Percentiles rank a stretch among this genome's conserved stretches.
These are phyloP conservation scores for Neoascia interrupta DNA, from an alignment of 2,888 invertebrate genomes.

Conservation along the genomic window DNA sequence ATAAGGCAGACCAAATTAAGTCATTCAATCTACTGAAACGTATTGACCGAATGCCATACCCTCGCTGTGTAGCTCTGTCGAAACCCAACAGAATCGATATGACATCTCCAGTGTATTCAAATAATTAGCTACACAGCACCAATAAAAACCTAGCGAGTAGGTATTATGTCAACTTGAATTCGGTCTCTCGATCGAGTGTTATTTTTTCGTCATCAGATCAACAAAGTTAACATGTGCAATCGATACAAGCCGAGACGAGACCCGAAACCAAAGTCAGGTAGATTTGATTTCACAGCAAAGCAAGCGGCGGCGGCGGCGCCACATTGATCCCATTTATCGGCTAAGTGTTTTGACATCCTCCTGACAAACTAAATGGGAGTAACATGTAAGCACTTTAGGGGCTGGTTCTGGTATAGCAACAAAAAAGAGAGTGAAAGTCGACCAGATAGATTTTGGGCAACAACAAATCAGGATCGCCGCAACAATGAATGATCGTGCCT, in stretches of 20 bases:
- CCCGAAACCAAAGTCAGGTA: conserved; percentile 30
- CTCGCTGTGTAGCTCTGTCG: too few species aligned
- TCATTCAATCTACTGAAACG: conserved; percentile 10
- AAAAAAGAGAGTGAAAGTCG: conserved; percentile 41
- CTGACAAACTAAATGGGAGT: conserved; percentile 11
- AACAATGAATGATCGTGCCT: conserved; percentile 20
- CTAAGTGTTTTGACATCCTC: conserved; percentile 59
- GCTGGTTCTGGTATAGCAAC: not conserved
- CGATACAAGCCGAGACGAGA: conserved; percentile 23
- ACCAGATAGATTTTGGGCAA: too few species aligned
- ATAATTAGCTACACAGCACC: conserved; percentile 29
- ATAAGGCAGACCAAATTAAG: conserved; percentile 22
- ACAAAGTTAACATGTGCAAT: conserved; percentile 40
- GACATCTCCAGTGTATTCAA: conserved; percentile 33
- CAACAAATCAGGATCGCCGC: conserved; percentile 1
- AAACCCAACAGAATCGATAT: conserved; percentile 22
- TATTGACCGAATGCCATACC: conserved; percentile 3
- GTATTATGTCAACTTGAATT: conserved; percentile 56
- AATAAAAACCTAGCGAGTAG: too few species aligned
- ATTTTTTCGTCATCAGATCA: conserved; percentile 34
- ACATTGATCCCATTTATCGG: conserved; percentile 55
- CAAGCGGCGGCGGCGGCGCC: conserved; percentile 49
- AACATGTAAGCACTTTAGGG: not conserved
- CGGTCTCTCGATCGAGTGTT: conserved; percentile 14
- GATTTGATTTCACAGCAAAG: conserved; percentile 24